phyloP scores from a whole-genome alignment of 2,113 vertebrate genomes.

The Thryonomys swinderianus region DNA sequence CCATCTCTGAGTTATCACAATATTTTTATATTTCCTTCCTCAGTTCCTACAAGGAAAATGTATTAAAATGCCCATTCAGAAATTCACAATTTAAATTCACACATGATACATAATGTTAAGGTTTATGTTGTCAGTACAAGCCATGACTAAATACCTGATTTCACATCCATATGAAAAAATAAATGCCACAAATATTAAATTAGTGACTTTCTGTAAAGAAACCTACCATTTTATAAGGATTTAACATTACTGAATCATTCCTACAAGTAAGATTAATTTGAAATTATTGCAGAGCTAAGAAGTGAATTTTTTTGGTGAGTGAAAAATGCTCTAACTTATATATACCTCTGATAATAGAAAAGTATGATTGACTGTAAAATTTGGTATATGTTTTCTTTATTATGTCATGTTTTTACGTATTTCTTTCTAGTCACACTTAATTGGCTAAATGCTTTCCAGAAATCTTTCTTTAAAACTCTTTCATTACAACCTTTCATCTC shows the following conservation, averaged over 20 bases:
- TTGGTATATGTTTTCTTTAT: not conserved
- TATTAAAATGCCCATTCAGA: not conserved
- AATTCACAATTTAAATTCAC: conserved; percentile 45
- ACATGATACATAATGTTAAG: not conserved
- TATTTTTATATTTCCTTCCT: not conserved
- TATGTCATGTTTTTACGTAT: not conserved
- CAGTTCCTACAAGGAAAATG: not conserved
- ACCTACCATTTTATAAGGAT: not conserved
- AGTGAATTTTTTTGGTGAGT: not conserved
- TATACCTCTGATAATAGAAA: not conserved
- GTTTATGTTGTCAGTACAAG: not conserved
- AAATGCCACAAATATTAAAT: conserved; percentile 23
- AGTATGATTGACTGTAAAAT: not conserved
- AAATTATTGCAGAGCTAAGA: not conserved
- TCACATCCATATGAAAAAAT: not conserved
- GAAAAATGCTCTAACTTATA: not conserved
- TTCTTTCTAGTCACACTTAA: not conserved
- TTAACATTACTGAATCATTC: not conserved
- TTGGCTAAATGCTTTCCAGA: not conserved
- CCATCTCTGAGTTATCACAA: not conserved
- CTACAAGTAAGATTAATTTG: not conserved
- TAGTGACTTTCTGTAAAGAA: not conserved
- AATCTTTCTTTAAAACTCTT: conserved; percentile 19
- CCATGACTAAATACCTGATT: not conserved
- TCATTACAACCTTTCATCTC: not conserved